Percentiles rank a stretch among this genome's conserved stretches.
phyloP scores from a whole-genome alignment of 2,113 vertebrate genomes.

The Myrmecobius fasciatus region DNA sequence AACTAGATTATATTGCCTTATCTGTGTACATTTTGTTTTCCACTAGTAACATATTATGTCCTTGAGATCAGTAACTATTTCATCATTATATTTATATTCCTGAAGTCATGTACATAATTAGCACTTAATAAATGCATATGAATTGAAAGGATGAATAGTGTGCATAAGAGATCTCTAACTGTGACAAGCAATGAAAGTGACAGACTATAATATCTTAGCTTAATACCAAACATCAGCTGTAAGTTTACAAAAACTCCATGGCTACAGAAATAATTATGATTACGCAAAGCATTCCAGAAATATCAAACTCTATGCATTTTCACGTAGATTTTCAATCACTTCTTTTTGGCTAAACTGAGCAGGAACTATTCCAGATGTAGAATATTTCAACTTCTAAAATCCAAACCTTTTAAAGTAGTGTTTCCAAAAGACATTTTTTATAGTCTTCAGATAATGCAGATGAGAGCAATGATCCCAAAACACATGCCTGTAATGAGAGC shows the following conservation, averaged over 20 bases:
- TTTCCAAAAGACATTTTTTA: slow-evolving; percentile 71
- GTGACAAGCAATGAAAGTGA: slow-evolving; percentile 11
- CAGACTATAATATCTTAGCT: background rate
- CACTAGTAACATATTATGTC: no score
- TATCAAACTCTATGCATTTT: slow-evolving; percentile 43
- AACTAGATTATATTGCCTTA: no score
- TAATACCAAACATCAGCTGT: background rate
- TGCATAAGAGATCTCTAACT: background rate
- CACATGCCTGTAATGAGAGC: slow-evolving; percentile 63
- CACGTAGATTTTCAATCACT: slow-evolving; percentile 56
- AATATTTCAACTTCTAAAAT: slow-evolving; percentile 71
- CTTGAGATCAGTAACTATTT: background rate
- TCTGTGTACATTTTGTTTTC: no score
- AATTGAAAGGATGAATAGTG: slow-evolving; percentile 7
- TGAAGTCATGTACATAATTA: background rate
- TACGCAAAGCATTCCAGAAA: slow-evolving; percentile 61
- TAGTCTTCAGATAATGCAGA: slow-evolving; percentile 74
- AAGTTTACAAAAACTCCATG: slow-evolving; percentile 40
- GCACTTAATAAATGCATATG: slow-evolving; percentile 19
- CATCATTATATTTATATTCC: slow-evolving; percentile 13
- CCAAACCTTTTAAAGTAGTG: slow-evolving; percentile 71
- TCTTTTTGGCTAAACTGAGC: slow-evolving; percentile 58
- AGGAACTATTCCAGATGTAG: slow-evolving; percentile 74
- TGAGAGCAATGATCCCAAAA: slow-evolving; percentile 53
- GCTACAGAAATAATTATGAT: slow-evolving; percentile 40